Evolutionary conservation across 2,113 vertebrate genomes (phyloP).

Genomic region (Aptenodytes patagonicus): DNA sequence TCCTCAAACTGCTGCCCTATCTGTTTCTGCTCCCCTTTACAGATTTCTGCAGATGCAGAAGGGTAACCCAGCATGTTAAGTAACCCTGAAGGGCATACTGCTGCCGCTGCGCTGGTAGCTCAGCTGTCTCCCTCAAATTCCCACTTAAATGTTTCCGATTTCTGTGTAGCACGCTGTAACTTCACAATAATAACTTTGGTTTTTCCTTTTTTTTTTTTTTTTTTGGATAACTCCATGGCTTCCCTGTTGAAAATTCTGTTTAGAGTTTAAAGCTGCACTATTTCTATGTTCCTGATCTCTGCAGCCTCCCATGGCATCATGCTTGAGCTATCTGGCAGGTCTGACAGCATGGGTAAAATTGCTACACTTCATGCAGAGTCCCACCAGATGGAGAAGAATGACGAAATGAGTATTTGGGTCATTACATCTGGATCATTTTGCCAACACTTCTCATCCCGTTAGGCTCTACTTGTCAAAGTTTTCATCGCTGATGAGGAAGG

Average conservation of each 20-base stretch:
- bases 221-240: neutral
- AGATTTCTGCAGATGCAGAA: constrained; percentile 25
- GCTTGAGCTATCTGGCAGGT: neutral
- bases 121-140: neutral
- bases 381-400: neutral
- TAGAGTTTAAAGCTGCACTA: neutral
- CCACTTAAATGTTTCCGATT: neutral
- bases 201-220: neutral
- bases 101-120: neutral
- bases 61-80: constrained; percentile 16
- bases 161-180: neutral
- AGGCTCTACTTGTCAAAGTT: neutral
- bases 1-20: constrained; percentile 35
- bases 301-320: neutral
- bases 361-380: neutral
- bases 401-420: neutral
- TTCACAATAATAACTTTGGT: neutral
- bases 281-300: neutral
- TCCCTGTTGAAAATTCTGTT: neutral
- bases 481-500: neutral
- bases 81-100: neutral
- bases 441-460: neutral
- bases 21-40: constrained; percentile 9
- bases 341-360: neutral
- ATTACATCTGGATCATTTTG: neutral